phyloP scores from a whole-genome alignment of 2,797 vertebrate genomes.

The Varecia variegata region DNA sequence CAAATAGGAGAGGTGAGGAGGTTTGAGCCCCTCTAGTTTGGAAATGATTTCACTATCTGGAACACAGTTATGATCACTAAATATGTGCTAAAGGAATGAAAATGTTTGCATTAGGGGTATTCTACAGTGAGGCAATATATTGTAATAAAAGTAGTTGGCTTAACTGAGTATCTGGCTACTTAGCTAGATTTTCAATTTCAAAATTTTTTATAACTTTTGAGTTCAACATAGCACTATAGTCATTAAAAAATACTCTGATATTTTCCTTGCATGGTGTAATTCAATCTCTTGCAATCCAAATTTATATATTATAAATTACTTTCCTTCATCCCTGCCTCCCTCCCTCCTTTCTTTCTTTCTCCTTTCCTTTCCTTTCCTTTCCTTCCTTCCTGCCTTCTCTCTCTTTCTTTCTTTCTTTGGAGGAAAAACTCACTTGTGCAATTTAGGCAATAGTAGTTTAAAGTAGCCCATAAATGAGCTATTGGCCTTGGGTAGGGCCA shows the following conservation, averaged over 20 bases:
- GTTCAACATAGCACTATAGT: neutral
- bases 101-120: neutral
- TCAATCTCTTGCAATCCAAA: slow-evolving; percentile 3
- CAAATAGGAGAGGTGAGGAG: neutral
- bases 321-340: neutral
- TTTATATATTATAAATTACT: neutral
- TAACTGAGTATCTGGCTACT: neutral
- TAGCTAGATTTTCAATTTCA: slow-evolving; percentile 14
- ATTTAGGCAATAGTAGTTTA: slow-evolving; percentile 1
- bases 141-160: neutral
- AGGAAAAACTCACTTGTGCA: slow-evolving; percentile 46
- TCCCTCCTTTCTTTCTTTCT: neutral
- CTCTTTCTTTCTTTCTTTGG: neutral
- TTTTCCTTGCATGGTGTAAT: neutral
- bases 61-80: neutral
- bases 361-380: too few relatives aligned
- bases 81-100: neutral
- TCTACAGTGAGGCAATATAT: neutral
- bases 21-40: neutral
- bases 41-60: neutral
- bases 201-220: slow-evolving; percentile 33
- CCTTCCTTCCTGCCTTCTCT: too few relatives aligned
- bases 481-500: neutral
- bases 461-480: slow-evolving; percentile 38
- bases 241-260: neutral